A percentile compares a stretch with the other conserved stretches of the same genome.
These are phyloP conservation scores for Dendroctonus valens DNA, from an alignment of 1,140 invertebrate genomes.

Conservation along the genomic window DNA sequence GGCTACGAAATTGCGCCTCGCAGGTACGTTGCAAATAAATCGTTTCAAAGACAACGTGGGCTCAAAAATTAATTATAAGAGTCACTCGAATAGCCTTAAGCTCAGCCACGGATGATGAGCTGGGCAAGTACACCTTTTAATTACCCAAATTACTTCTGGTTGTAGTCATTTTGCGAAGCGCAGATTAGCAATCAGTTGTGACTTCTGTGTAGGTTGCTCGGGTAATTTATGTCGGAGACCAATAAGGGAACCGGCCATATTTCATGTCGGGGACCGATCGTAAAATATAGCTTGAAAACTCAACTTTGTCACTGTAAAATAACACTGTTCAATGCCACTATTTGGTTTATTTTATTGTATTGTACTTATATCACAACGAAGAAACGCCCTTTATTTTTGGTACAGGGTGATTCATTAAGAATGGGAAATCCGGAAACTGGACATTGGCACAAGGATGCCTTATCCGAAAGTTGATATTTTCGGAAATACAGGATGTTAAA, in stretches of 20 bases:
- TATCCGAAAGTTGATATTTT: too few relatives aligned
- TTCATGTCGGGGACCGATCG: too few relatives aligned
- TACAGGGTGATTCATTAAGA: too few relatives aligned
- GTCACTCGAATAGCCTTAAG: conserved; percentile 4
- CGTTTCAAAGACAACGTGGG: conserved; percentile 7
- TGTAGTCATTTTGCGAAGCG: conserved; percentile 1
- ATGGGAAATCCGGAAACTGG: too few relatives aligned
- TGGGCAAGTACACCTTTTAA: conserved; percentile 13
- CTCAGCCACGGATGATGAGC: not conserved
- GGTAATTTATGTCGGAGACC: not conserved
- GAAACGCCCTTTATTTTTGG: too few relatives aligned
- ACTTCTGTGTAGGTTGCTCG: conserved; percentile 14
- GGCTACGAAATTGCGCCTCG: too few relatives aligned
- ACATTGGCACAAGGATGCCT: too few relatives aligned
- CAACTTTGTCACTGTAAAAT: too few relatives aligned
- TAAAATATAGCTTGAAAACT: too few relatives aligned
- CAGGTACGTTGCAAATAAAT: conserved; percentile 1
- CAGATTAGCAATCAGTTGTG: conserved; percentile 12
- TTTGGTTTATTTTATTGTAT: not conserved
- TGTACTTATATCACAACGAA: too few relatives aligned
- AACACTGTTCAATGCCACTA: too few relatives aligned
- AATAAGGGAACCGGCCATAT: not conserved
- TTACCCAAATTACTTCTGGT: conserved; percentile 14
- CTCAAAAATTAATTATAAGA: conserved; percentile 17
- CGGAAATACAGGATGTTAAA: too few relatives aligned